Conservation (phyloP, 2,797 vertebrate species). For the Delichon dasypus region DNA sequence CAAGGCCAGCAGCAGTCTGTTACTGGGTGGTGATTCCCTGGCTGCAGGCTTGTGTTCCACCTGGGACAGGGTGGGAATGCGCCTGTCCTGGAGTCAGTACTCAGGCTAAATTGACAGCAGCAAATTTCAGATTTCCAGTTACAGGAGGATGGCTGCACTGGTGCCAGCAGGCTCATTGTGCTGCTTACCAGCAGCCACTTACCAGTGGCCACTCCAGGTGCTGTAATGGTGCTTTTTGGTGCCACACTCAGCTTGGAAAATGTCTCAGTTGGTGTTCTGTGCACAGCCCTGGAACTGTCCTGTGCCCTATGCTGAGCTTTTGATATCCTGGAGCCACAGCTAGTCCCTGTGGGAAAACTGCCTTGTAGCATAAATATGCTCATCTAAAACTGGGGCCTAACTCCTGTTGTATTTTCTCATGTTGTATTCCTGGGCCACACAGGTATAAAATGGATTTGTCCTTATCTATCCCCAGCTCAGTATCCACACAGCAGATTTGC, state of each 20-base stretch:
- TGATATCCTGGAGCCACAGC: not conserved
- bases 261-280: not conserved
- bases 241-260: not conserved
- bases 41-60: not conserved
- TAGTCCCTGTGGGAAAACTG: not conserved
- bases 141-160: not conserved
- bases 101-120: not conserved
- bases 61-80: not conserved
- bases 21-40: constrained; percentile 48
- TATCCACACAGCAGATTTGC: constrained; percentile 28
- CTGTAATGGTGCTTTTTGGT: not conserved
- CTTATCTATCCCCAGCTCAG: constrained; percentile 13
- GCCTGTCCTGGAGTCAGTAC: not conserved
- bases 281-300: too few species aligned
- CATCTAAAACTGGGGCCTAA: not conserved
- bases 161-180: not conserved
- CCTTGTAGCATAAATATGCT: not conserved
- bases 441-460: not conserved
- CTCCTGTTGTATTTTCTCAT: not conserved
- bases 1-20: constrained; percentile 39
- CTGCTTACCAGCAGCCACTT: fast-evolving
- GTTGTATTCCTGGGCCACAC: not conserved
- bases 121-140: not conserved
- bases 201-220: not conserved
- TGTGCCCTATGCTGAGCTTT: too few species aligned